phyloP scores from a whole-genome alignment of 2,113 vertebrate species.

The Mus musculus region GRCm39 chr10:76193501-76194000 shows the following conservation, averaged over 20 bases:
- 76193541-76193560: neutral
- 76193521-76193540: neutral
- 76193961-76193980: neutral
- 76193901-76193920: neutral
- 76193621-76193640: neutral
- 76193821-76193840: neutral
- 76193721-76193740: neutral
- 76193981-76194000: neutral
- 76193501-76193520: too few relatives aligned
- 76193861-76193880: neutral
- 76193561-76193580: neutral
- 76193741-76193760: neutral
- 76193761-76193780: neutral
- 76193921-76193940: neutral
- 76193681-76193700: neutral
- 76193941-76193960: neutral
- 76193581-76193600: accelerated
- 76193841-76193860: neutral
- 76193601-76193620: neutral
- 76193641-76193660: neutral
- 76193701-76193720: neutral
- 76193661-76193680: neutral
- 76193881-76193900: neutral
- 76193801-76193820: neutral
- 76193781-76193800: neutral